These are phyloP conservation scores for Pseudois nayaur DNA, from an alignment of 2,113 vertebrate species.

Conservation along the genomic window DNA sequence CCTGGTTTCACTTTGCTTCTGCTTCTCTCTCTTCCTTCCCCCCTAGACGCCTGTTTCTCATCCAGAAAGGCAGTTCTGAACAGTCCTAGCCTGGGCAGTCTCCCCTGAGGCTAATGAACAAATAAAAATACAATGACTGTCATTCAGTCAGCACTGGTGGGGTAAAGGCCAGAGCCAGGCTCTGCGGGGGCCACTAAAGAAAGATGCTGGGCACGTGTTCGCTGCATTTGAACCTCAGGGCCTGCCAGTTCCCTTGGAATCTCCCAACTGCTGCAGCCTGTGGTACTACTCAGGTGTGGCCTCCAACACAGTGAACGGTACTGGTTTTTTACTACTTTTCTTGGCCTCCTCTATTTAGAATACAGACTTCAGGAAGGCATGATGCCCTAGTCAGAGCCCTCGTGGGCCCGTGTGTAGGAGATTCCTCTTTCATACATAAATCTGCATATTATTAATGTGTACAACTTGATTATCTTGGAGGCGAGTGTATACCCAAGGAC, in stretches of 20 bases:
- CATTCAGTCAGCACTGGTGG: neutral
- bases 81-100: neutral
- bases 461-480: neutral
- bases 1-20: neutral
- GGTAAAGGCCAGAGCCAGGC: neutral
- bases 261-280: neutral
- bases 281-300: neutral
- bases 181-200: neutral
- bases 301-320: neutral
- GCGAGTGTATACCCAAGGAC: neutral
- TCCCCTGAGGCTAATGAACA: neutral
- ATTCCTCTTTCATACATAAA: no score
- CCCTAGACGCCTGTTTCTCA: neutral
- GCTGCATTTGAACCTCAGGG: neutral
- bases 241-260: no score
- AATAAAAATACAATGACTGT: neutral
- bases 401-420: accelerated
- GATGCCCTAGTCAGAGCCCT: neutral
- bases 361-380: neutral
- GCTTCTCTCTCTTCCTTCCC: neutral
- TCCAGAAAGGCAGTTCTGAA: neutral
- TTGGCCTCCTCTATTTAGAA: neutral
- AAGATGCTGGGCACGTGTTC: neutral
- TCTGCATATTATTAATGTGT: neutral
- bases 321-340: no score